These are phyloP conservation scores for Macaria notata DNA, from an alignment of 2,888 invertebrate genomes.

Conservation along the genomic window DNA sequence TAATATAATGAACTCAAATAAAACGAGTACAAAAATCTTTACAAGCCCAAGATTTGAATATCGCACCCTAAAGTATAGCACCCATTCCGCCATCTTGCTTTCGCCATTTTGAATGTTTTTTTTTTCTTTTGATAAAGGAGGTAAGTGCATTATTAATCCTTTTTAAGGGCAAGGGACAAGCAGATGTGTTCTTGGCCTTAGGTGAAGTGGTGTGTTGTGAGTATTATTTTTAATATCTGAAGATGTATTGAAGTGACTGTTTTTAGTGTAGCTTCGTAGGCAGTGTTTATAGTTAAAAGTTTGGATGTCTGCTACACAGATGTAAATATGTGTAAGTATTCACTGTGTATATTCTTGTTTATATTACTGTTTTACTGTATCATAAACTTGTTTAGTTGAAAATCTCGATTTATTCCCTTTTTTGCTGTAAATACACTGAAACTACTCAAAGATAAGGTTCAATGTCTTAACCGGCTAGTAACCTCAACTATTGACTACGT, in stretches of 20 bases:
- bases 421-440: no score
- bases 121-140: constrained; percentile 62
- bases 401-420: no score
- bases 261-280: neutral
- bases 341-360: no score
- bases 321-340: no score
- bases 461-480: no score
- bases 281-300: neutral
- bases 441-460: no score
- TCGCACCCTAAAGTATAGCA: constrained; percentile 41
- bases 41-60: constrained; percentile 24
- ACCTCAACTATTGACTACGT: no score
- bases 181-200: constrained; percentile 60
- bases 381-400: no score
- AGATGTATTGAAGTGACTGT: constrained; percentile 20
- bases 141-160: constrained; percentile 60
- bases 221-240: constrained; percentile 10
- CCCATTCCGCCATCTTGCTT: constrained; percentile 72
- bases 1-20: no score
- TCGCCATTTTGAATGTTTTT: constrained; percentile 58
- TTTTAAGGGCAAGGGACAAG: constrained; percentile 44
- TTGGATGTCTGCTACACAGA: neutral
- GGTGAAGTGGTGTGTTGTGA: constrained; percentile 43
- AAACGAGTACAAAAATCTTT: neutral
- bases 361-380: no score